Conservation (phyloP, 2,888 invertebrate genomes). For the Slavum lentiscoides region DNA sequence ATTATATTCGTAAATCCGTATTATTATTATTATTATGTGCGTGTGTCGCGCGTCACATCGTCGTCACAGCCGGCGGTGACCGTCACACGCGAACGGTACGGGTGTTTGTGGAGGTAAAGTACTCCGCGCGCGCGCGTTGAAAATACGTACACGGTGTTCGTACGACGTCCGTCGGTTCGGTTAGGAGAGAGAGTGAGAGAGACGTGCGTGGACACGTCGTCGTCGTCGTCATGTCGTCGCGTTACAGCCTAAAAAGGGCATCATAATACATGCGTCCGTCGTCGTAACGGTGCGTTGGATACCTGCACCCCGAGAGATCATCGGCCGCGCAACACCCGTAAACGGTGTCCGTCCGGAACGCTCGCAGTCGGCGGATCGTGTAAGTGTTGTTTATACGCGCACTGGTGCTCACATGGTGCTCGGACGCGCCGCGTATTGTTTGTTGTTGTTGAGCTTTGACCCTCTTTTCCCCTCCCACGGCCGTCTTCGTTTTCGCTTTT, state of each 20-base stretch:
- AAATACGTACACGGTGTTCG: neutral
- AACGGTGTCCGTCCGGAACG: neutral
- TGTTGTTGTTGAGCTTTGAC: constrained; percentile 33
- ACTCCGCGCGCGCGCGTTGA: neutral
- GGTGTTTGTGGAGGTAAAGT: neutral
- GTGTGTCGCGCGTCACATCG: neutral
- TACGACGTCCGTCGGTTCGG: neutral
- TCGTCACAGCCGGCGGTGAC: neutral
- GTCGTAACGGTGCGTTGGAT: constrained; percentile 6
- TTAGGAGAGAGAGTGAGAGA: no score
- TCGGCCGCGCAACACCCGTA: neutral
- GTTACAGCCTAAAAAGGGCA: constrained; percentile 49
- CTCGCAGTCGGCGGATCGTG: neutral
- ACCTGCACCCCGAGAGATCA: neutral
- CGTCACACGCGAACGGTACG: neutral
- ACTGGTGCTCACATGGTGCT: neutral
- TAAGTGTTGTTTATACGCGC: neutral
- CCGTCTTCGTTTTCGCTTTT: neutral
- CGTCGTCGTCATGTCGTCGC: constrained; percentile 7
- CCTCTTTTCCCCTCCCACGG: neutral
- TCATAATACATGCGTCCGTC: neutral
- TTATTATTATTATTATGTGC: neutral
- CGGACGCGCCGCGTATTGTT: neutral
- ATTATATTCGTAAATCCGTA: neutral
- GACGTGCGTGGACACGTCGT: neutral